Conservation (phyloP, 2,113 vertebrate species). For the Buteo buteo region DNA sequence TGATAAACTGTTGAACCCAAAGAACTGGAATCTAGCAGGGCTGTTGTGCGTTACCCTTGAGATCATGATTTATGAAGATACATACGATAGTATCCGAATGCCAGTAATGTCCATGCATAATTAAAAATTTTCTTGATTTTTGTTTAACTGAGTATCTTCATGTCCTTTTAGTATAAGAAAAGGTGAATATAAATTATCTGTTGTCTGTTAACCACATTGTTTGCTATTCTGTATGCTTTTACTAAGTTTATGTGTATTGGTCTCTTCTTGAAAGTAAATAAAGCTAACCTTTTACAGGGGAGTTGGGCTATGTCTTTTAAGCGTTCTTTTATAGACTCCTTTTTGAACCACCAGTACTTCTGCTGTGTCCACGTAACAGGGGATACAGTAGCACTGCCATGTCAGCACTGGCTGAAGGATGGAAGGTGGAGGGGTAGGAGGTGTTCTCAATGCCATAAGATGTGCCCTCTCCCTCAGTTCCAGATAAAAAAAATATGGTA, state of each 20-base stretch:
- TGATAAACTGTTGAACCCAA: neutral
- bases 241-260: neutral
- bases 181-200: neutral
- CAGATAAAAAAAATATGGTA: neutral
- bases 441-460: neutral
- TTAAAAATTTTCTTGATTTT: neutral
- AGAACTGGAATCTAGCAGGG: neutral
- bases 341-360: neutral
- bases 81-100: neutral
- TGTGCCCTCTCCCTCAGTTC: neutral
- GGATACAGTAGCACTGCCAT: fast-evolving
- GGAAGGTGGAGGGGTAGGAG: neutral
- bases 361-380: neutral
- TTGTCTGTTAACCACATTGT: neutral
- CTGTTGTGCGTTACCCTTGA: neutral
- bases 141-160: neutral
- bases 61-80: neutral
- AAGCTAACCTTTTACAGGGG: neutral
- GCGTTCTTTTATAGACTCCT: neutral
- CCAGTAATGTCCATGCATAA: neutral
- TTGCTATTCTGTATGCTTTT: neutral
- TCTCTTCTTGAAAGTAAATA: neutral
- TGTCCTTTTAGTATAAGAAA: neutral
- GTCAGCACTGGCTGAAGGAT: neutral
- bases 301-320: neutral